phyloP scores from a whole-genome alignment of 1,140 invertebrate species.

The roundworm (Caenorhabditis elegans) region DNA sequence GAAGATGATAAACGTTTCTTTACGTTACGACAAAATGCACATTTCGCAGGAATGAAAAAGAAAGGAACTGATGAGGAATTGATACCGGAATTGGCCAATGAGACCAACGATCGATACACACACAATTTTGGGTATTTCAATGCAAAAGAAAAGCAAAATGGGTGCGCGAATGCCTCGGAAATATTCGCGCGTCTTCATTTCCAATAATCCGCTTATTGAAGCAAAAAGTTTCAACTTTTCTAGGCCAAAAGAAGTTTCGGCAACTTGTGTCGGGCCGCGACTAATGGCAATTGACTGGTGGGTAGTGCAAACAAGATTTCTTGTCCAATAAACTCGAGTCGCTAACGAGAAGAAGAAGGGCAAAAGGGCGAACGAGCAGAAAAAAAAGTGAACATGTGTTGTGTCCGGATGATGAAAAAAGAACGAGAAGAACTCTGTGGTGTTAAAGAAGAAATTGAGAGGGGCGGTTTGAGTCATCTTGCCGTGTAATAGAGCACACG shows the following conservation, averaged over 20 bases:
- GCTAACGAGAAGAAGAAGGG: background rate
- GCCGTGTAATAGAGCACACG: slow-evolving; percentile 25
- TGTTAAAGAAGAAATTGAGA: slow-evolving; percentile 12
- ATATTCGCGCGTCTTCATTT: slow-evolving; percentile 31
- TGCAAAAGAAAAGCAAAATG: background rate
- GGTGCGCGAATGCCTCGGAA: background rate
- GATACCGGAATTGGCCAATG: background rate
- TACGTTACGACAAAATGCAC: background rate
- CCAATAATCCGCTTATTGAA: slow-evolving; percentile 23
- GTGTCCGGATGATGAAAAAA: slow-evolving; percentile 8
- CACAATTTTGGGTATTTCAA: too few species aligned
- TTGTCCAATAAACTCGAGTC: slow-evolving; percentile 5
- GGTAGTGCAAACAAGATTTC: slow-evolving; percentile 18
- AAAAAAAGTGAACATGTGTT: slow-evolving; percentile 21
- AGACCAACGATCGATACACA: too few species aligned
- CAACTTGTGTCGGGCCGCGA: background rate
- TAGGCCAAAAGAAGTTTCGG: slow-evolving; percentile 19
- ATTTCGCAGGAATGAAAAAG: background rate
- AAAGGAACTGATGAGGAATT: background rate
- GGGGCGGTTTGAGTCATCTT: slow-evolving; percentile 26
- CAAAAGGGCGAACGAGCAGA: background rate
- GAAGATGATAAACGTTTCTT: background rate
- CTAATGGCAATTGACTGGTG: background rate
- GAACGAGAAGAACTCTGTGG: background rate
- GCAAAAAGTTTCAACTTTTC: slow-evolving; percentile 30